Evolutionary conservation across 2,113 vertebrate species (phyloP).

Genomic region (Planiliza haematocheilus): DNA sequence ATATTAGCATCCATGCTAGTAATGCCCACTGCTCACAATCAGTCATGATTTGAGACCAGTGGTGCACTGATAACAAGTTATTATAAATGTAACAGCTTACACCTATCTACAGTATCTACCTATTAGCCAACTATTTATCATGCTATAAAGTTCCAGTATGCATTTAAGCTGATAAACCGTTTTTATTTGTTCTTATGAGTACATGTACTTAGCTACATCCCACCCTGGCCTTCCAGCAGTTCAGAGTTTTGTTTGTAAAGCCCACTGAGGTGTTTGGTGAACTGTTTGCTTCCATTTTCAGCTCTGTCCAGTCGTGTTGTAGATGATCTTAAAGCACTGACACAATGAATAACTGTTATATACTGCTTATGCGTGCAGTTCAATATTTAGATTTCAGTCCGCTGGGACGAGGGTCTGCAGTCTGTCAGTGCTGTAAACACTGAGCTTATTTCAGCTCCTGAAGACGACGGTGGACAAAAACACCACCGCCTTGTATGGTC

Average conservation of each 20-base stretch:
- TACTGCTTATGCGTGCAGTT: conserved; percentile 55
- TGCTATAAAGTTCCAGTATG: too few relatives aligned
- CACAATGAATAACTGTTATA: conserved; percentile 48
- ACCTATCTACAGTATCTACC: too few relatives aligned
- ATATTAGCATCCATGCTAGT: too few relatives aligned
- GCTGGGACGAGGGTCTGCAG: conserved; percentile 67
- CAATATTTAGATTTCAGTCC: conserved; percentile 80
- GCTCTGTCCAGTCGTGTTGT: conserved; percentile 19
- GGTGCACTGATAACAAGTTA: too few relatives aligned
- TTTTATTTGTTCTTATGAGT: not conserved
- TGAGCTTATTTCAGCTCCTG: conserved; percentile 60
- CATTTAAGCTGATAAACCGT: too few relatives aligned
- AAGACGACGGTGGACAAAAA: conserved; percentile 43
- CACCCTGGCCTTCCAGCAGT: conserved; percentile 3
- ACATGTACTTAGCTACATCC: not conserved
- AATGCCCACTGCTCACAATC: too few relatives aligned
- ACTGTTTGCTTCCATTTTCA: conserved; percentile 26
- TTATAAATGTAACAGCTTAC: too few relatives aligned
- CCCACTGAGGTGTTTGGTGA: conserved; percentile 12
- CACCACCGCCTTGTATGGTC: conserved; percentile 76
- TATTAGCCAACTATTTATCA: too few relatives aligned
- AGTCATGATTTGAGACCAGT: too few relatives aligned
- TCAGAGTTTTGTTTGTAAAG: conserved; percentile 5
- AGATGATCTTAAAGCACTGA: conserved; percentile 33
- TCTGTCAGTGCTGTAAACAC: conserved; percentile 78